These are phyloP conservation scores for Sciurus niger DNA, from an alignment of 2,113 vertebrate species.

Conservation along the genomic window DNA sequence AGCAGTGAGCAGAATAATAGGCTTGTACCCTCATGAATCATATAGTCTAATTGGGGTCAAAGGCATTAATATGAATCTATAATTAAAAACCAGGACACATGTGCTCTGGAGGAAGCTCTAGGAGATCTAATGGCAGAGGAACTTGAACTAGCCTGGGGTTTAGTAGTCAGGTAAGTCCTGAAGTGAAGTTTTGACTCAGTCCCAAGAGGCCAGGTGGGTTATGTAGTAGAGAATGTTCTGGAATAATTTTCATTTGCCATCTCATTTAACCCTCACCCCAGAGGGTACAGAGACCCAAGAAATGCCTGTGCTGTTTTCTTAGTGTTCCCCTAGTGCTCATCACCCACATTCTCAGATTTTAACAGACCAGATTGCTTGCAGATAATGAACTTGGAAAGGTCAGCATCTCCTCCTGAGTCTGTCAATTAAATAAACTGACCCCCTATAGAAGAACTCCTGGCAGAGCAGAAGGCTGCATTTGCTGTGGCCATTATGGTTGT, in stretches of 20 bases:
- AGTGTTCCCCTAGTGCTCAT: not conserved
- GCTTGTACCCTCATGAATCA: not conserved
- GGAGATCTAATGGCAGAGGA: not conserved
- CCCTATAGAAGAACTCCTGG: not conserved
- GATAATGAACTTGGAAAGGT: conserved; percentile 47
- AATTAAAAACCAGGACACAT: not conserved
- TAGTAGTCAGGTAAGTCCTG: not conserved
- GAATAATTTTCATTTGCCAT: not conserved
- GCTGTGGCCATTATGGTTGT: not conserved
- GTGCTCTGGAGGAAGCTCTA: not conserved
- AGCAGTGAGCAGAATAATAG: not conserved
- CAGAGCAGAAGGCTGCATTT: not conserved
- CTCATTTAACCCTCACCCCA: not conserved
- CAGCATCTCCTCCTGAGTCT: not conserved
- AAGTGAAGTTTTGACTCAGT: not conserved
- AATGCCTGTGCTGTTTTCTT: not conserved
- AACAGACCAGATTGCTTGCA: conserved; percentile 9
- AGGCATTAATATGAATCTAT: not conserved
- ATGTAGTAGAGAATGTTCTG: not conserved
- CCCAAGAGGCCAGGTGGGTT: not conserved
- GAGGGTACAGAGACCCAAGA: not conserved
- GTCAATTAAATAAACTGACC: conserved; percentile 12
- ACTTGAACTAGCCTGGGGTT: not conserved
- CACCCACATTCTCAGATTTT: not conserved
- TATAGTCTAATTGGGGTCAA: not conserved